Base-by-base conservation (phyloP, 2,797 vertebrate species). In the Tragelaphus eurycerus region DNA sequence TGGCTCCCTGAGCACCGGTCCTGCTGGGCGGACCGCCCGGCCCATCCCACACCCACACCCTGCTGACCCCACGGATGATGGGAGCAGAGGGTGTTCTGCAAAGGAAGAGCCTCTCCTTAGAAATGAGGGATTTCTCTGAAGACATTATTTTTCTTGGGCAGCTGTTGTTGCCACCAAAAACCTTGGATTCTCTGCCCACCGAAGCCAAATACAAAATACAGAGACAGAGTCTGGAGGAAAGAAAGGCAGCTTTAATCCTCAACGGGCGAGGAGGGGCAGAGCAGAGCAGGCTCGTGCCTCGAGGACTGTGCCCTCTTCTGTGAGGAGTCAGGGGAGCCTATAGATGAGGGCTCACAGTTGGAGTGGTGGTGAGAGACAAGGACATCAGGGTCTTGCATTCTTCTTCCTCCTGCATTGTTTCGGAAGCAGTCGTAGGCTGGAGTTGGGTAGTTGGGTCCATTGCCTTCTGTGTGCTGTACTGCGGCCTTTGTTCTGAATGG, bases 51-150 rank as follows among this genome's bases (percentile, higher is more conserved):
- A 31, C 11, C 2, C 7, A 15, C 4, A 16, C 48, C 31, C 52
- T n/a, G 1, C 21, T 15, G n/a, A 52, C n/a, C 38, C 43, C 17
- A 1, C 0, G 11, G 71, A 17, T 3, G 1, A 27, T 62, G n/a
- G 82, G 38, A 17, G 55, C 50, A 67, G 48, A 17, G 3, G 48
- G 15, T n/a, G 38, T 71, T 79, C 43, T 31, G 54, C 15, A 11
- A 82, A 76, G 6, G 34, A 74, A 50, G 21, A 82, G 31, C n/a
- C n/a, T 7, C 25, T 82, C 83, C 50, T 86, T 48, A n/a, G 60
- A 92, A 54, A 25, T 1, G 15, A 2, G 17, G 6, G 67, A 5
- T 43, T n/a, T 64, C 38, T 46, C 78, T 57, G 15, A 38, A 78
- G 9, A 29, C 8, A 2, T 16, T 16, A 0, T 12, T 19, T n/a